Percentiles rank a stretch among this genome's conserved stretches.
Evolutionary conservation across 1,140 invertebrate genomes (phyloP).

Genomic region (Teleogryllus occipitalis): DNA sequence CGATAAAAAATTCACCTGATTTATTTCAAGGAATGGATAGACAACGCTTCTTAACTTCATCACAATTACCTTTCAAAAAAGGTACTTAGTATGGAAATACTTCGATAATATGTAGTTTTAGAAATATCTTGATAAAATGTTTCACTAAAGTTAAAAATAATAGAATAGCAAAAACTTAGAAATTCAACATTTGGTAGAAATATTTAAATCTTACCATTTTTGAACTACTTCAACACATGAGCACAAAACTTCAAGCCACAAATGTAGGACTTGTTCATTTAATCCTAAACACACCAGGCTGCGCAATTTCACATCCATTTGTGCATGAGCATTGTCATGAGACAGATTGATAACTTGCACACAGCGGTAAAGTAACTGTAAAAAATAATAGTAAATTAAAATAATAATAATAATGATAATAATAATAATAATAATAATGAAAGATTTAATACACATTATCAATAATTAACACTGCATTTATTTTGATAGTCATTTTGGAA

Average conservation of each 20-base stretch:
- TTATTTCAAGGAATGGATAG: too few relatives aligned
- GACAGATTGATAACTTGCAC: slow-evolving; percentile 92
- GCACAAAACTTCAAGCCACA: slow-evolving; percentile 97
- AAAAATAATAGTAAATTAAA: background rate
- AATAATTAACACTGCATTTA: background rate
- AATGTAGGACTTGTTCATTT: slow-evolving; percentile 92
- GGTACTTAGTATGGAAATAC: too few relatives aligned
- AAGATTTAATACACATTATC: slow-evolving; percentile 14
- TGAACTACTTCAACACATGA: slow-evolving; percentile 91
- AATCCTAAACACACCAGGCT: slow-evolving; percentile 91
- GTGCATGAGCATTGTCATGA: slow-evolving; percentile 90
- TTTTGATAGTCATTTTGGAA: background rate
- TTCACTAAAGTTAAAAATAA: background rate
- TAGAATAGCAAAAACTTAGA: background rate
- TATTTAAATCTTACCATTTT: slow-evolving; percentile 66
- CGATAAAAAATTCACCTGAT: too few relatives aligned
- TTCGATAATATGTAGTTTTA: too few relatives aligned
- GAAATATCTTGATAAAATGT: too few relatives aligned
- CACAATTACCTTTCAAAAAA: too few relatives aligned
- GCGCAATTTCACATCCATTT: slow-evolving; percentile 96
- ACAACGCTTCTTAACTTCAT: too few relatives aligned
- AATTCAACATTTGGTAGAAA: slow-evolving; percentile 10
- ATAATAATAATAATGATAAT: background rate
- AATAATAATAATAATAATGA: background rate
- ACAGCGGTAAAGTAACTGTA: slow-evolving; percentile 78